Base-by-base conservation (phyloP, 2,797 vertebrate species). In the Cirrhinus mrigala region DNA sequence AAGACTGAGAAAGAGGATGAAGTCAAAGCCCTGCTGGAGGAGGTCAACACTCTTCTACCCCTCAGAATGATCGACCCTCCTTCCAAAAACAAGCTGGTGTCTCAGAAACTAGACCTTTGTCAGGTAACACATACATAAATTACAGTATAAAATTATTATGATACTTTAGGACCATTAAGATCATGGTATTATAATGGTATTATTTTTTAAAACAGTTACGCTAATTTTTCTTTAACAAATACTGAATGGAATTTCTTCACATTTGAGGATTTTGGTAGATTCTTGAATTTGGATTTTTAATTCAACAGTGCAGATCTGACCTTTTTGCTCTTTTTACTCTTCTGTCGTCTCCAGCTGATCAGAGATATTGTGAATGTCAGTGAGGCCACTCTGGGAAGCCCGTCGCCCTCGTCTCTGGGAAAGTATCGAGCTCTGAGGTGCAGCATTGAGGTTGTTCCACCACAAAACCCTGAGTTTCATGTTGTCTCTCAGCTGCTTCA, bases 341-440 rank as follows among this genome's bases (percentile, higher is more conserved):
- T n/a, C 50, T 81, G 37, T 48, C 15, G 12, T 15, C 52, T 85
- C 64, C 66, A 97, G 97, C 87, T 98, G 60, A 96, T 98, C 84
- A 93, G 96, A 90, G 97, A 97, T 83, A 92, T 96, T 87, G 86
- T 97, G 90, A 96, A 94, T 54, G 91, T 96, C 88, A 94, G 86
- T 74, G 97, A 98, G 94, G 93, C 93, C 79, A 96, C 93, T 22
- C 89, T 94, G 79, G 91, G 92, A 64, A 93, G 90, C 90, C 88
- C 93, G 10, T 85, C 27, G 1, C 92, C 93, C 1, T 93, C 96
- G 37, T 94, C 91, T 74, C 77, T 97, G 92, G 96, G 96, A 66
- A 97, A 97, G 91, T 97, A 96, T 91, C 93, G 89, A 46, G 95
- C 96, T 56, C 93, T 98, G 86, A 94, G 95, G 83, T 98, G 97